Evolutionary conservation across 1,140 invertebrate species (phyloP).

Genomic region (Calliphora vicina): DNA sequence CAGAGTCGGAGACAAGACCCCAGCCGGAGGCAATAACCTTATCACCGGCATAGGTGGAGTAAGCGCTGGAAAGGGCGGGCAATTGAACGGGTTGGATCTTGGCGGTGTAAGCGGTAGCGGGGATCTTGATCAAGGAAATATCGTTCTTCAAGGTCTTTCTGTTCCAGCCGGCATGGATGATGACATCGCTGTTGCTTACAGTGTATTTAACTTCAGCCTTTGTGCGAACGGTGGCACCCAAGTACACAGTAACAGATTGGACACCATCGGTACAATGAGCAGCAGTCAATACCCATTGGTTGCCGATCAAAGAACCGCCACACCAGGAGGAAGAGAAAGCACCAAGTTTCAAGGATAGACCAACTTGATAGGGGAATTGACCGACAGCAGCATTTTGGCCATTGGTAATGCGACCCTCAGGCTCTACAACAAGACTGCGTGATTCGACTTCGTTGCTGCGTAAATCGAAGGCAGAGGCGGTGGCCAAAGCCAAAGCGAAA

Average conservation of each 20-base stretch:
- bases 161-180: conserved; percentile 19
- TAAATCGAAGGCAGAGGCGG: conserved; percentile 49
- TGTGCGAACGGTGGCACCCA: conserved; percentile 27
- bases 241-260: neutral
- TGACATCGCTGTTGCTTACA: neutral
- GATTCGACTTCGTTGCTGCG: conserved; percentile 29
- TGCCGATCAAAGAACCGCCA: conserved; percentile 67
- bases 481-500: conserved; percentile 54
- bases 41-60: conserved; percentile 53
- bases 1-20: conserved; percentile 58
- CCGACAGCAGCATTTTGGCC: conserved; percentile 48
- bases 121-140: conserved; percentile 53
- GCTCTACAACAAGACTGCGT: conserved; percentile 41
- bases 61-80: conserved; percentile 48
- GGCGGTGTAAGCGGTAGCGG: conserved; percentile 28
- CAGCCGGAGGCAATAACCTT: conserved; percentile 60
- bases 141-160: conserved; percentile 46
- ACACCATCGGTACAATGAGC: conserved; percentile 67
- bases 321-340: conserved; percentile 56
- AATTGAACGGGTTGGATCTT: conserved; percentile 55
- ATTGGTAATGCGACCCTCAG: conserved; percentile 56
- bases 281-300: conserved; percentile 68
- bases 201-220: neutral
- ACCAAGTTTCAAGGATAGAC: conserved; percentile 51
- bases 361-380: conserved; percentile 62